Percentiles rank a stretch among this genome's conserved stretches.
phyloP scores from a whole-genome alignment of 2,888 invertebrate species.

The Eulithis testata region DNA sequence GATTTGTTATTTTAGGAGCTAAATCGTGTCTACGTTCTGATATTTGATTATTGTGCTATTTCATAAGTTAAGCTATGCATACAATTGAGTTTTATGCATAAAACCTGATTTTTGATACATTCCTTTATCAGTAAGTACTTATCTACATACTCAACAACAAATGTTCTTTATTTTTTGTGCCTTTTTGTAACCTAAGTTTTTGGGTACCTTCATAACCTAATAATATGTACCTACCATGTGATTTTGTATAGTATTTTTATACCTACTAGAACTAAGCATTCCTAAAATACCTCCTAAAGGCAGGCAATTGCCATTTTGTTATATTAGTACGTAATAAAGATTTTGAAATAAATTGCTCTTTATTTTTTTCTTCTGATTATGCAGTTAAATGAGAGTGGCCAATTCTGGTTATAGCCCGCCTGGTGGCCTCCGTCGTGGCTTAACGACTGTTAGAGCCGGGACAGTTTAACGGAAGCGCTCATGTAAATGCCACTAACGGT shows the following conservation, averaged over 20 bases:
- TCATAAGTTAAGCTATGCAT: neutral
- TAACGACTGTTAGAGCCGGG: too few species aligned
- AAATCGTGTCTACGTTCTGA: too few species aligned
- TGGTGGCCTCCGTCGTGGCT: too few species aligned
- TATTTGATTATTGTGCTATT: neutral
- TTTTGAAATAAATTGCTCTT: neutral
- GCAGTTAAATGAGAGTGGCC: too few species aligned
- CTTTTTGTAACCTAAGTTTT: neutral
- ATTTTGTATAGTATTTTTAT: constrained; percentile 1
- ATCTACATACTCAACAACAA: neutral
- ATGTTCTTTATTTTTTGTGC: neutral
- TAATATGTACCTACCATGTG: neutral
- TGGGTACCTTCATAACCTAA: too few species aligned
- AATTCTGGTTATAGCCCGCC: too few species aligned
- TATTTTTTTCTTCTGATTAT: neutral
- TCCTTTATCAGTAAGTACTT: neutral
- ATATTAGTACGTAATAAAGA: neutral
- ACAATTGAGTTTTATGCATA: neutral
- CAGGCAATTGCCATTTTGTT: neutral
- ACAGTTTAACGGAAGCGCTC: too few species aligned
- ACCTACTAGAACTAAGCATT: neutral
- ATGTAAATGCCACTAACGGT: too few species aligned
- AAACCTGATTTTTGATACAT: neutral
- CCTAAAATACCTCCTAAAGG: neutral
- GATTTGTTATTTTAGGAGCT: neutral